phyloP scores from a whole-genome alignment of 2,797 vertebrate species.

The Malurus splendens region DNA sequence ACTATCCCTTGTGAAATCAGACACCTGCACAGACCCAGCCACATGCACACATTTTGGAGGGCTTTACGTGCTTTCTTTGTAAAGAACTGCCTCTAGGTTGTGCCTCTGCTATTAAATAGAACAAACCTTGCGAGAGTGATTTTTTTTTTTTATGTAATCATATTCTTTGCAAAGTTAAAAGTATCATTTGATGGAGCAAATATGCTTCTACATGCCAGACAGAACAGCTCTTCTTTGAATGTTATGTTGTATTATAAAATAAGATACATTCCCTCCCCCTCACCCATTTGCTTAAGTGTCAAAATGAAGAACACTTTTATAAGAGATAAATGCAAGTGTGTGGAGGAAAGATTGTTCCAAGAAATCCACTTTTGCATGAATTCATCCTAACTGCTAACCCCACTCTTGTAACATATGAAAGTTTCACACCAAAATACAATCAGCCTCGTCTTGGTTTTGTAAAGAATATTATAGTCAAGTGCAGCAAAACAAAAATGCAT shows the following conservation, averaged over 20 bases:
- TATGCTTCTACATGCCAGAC: neutral
- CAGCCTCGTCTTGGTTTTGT: neutral
- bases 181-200: neutral
- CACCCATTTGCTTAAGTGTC: neutral
- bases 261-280: neutral
- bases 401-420: fast-evolving
- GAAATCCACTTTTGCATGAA: neutral
- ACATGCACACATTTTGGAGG: neutral
- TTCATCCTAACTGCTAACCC: neutral
- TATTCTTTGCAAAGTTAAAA: neutral
- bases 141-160: neutral
- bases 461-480: neutral
- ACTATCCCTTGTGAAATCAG: neutral
- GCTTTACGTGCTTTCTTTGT: neutral
- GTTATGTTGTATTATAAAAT: neutral
- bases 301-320: neutral
- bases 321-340: neutral
- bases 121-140: neutral
- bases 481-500: neutral
- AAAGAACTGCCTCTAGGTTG: neutral
- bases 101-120: neutral
- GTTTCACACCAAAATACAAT: neutral
- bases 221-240: neutral
- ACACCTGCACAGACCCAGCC: neutral
- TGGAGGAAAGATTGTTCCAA: neutral